Percentiles rank a stretch among this genome's conserved stretches.
These are phyloP conservation scores for Wasmannia auropunctata DNA, from an alignment of 1,140 invertebrate genomes.

Conservation along the genomic window DNA sequence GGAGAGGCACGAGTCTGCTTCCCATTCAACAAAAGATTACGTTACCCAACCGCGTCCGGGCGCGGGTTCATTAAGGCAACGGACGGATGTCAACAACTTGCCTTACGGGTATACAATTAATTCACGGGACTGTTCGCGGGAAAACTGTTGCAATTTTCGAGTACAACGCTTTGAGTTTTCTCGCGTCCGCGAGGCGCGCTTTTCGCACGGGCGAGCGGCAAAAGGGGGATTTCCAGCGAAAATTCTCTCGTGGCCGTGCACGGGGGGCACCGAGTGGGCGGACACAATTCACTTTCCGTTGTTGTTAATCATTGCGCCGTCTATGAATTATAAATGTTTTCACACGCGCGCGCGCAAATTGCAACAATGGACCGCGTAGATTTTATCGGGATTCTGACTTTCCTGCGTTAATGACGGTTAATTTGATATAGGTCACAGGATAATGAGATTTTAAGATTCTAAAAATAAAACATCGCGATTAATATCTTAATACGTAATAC, in stretches of 20 bases:
- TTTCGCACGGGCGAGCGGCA: constrained; percentile 25
- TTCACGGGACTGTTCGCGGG: constrained; percentile 32
- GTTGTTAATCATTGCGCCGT: constrained; percentile 34
- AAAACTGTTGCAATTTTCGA: constrained; percentile 40
- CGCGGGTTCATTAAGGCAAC: constrained; percentile 43
- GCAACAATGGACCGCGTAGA: constrained; percentile 37
- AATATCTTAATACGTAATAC: background rate
- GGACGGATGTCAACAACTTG: constrained; percentile 41
- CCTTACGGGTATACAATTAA: constrained; percentile 29
- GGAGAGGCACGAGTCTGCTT: constrained; percentile 9
- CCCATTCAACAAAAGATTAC: constrained; percentile 54
- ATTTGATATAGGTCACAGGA: constrained; percentile 22
- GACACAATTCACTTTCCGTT: constrained; percentile 41
- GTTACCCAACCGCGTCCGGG: constrained; percentile 14
- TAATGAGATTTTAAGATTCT: constrained; percentile 6
- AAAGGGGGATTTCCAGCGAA: background rate
- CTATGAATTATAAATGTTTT: constrained; percentile 44
- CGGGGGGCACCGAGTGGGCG: constrained; percentile 4
- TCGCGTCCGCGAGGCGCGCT: background rate
- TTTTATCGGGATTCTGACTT: constrained; percentile 35
- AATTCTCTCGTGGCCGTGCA: constrained; percentile 27
- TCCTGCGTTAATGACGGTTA: constrained; percentile 40
- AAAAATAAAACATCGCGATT: background rate
- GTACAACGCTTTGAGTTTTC: background rate
- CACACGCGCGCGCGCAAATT: constrained; percentile 46